Conservation (phyloP, 2,797 vertebrate genomes). For the Rhadinocentrus ornatus region DNA sequence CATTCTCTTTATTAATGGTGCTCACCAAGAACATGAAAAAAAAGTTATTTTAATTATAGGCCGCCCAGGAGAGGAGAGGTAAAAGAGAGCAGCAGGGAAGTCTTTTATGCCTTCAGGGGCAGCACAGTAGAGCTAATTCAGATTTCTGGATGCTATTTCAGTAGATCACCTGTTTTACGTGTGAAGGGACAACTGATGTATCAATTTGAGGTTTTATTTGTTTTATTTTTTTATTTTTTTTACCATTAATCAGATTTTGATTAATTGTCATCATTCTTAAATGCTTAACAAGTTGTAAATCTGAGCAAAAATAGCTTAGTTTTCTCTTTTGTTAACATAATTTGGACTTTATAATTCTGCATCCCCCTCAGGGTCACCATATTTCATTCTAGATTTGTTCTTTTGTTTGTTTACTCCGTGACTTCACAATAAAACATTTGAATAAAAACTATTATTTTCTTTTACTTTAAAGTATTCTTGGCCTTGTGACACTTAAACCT, state of each 20-base stretch:
- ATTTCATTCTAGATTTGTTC: no score
- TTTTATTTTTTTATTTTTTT: background rate
- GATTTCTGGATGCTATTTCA: constrained; percentile 11
- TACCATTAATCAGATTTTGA: background rate
- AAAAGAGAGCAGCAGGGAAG: constrained; percentile 42
- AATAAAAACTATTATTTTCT: background rate
- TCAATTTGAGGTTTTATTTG: background rate
- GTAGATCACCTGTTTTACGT: constrained; percentile 5
- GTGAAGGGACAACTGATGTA: constrained; percentile 10
- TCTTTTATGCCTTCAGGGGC: constrained; percentile 49
- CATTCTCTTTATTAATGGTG: constrained; percentile 66
- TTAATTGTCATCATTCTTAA: background rate
- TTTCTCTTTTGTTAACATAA: no score
- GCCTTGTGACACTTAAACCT: background rate
- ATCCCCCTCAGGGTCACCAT: no score
- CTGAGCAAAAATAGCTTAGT: background rate
- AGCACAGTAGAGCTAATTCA: constrained; percentile 31
- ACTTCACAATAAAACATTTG: no score
- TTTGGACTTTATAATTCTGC: no score
- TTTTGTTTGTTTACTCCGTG: no score
- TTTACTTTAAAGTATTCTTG: background rate
- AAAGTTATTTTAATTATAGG: constrained; percentile 69
- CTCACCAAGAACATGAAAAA: constrained; percentile 51
- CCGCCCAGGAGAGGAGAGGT: constrained; percentile 25
- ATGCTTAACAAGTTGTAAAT: background rate